These are phyloP conservation scores for Diplodus puntazzo DNA, from an alignment of 2,797 vertebrate species.

Conservation along the genomic window DNA sequence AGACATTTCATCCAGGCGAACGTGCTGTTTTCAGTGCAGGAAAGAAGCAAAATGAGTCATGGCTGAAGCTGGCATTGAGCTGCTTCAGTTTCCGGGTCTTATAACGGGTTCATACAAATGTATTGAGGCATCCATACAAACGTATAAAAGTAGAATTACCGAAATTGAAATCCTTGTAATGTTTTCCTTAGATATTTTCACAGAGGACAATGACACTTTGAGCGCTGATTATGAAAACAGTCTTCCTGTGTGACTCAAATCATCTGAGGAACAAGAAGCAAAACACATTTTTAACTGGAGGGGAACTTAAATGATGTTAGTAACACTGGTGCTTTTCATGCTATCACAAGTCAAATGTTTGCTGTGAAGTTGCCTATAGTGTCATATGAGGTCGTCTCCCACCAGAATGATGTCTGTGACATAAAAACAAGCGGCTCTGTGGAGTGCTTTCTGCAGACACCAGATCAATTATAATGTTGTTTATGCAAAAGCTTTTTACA, in stretches of 20 bases:
- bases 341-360: neutral
- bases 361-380: no score
- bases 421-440: neutral
- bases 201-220: no score
- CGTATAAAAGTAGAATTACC: no score
- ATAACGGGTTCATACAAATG: no score
- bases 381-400: neutral
- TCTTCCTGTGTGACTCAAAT: no score
- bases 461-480: neutral
- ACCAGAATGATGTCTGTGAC: neutral
- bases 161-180: no score
- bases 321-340: neutral
- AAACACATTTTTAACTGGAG: no score
- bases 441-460: neutral
- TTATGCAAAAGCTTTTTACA: neutral
- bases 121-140: no score
- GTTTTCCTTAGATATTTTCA: no score
- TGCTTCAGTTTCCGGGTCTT: neutral
- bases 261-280: no score
- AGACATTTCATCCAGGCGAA: no score
- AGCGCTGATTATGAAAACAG: no score
- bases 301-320: neutral
- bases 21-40: neutral
- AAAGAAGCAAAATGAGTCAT: neutral
- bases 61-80: conserved; percentile 1